Evolutionary conservation across 1,140 invertebrate species (phyloP), one percentile per base, ranked within the genome.

Genomic region (Dendroctonus ponderosae): DNA sequence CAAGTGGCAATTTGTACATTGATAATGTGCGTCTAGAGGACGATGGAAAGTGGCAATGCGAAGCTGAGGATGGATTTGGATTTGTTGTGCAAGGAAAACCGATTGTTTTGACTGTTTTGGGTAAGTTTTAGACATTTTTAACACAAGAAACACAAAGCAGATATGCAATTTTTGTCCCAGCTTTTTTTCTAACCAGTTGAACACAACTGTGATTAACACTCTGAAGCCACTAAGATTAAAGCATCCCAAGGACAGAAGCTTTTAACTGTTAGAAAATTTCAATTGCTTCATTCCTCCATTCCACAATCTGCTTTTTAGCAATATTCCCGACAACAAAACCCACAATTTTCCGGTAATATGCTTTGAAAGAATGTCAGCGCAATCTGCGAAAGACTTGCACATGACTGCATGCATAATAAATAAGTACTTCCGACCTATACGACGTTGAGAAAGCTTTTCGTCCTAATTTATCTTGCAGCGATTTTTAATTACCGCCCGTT

Each of bases 31-130:
- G 86, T 71, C 79, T 88, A 15, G 86, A 88, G 72, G 87, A 89
- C 70, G 85, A 88, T 68, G 87, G 87, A 57, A 82, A 84, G 70
- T 89, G 87, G 87, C 83, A 82, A 66, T 89, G 87, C 73, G 85
- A 84, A 65, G 80, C 87, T 6, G 85, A 87, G 70, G 84, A 87
- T 74, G 83, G 83, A 38, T 79, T 81, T 41, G 82, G 82, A 37
- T 84, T 85, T 56, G 79, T 85, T 6, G 81, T 86, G 52, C 81
- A 81, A 44, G 85, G 85, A 40, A 82, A 82, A 73, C 84, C 85
- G 6, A 83, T 88, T 46, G 85, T 85, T 70, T 80, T 89, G 62
- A 82, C 87, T 43, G 86, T 89, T 60, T 81, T 89, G 62, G 86
- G 87, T 89, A 76, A 86, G 85, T 26, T 46, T 46, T 46, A 9